phyloP scores from a whole-genome alignment of 2,888 invertebrate genomes.

The Clunio marinus region DNA sequence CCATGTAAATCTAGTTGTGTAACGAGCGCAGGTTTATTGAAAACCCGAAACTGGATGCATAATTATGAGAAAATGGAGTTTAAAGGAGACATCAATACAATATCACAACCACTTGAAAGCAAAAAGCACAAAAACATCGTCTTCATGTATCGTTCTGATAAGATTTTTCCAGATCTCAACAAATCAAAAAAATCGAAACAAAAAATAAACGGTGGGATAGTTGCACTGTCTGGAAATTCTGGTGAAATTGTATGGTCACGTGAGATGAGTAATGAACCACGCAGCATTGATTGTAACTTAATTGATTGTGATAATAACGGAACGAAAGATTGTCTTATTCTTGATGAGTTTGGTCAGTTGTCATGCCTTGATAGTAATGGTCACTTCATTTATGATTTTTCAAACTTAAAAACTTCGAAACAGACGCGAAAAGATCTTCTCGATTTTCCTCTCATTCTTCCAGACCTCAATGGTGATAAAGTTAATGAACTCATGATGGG shows the following conservation, averaged over 20 bases:
- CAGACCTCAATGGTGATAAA: constrained; percentile 68
- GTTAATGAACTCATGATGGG: constrained; percentile 65
- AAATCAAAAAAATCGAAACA: constrained; percentile 44
- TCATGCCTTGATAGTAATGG: constrained; percentile 61
- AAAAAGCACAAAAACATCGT: constrained; percentile 64
- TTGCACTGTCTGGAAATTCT: constrained; percentile 64
- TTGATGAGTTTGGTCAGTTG: constrained; percentile 64
- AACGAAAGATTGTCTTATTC: constrained; percentile 68
- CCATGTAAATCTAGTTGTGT: constrained; percentile 72
- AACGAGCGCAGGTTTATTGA: constrained; percentile 54
- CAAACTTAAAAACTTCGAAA: constrained; percentile 52
- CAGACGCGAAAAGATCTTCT: constrained; percentile 55
- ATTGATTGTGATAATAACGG: constrained; percentile 70
- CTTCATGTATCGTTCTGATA: constrained; percentile 67
- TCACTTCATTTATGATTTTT: constrained; percentile 54
- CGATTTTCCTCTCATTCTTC: constrained; percentile 66
- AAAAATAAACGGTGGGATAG: constrained; percentile 60
- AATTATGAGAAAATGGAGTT: constrained; percentile 66
- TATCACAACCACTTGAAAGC: constrained; percentile 60
- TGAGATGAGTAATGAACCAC: constrained; percentile 63
- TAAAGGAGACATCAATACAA: constrained; percentile 65
- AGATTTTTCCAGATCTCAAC: constrained; percentile 56
- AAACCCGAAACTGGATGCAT: constrained; percentile 64
- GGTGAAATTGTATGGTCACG: constrained; percentile 73
- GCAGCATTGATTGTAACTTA: constrained; percentile 67